Evolutionary conservation across 2,888 invertebrate genomes (phyloP), one percentile per base, ranked within the genome.

Genomic region (Leptinotarsa tumamoca): DNA sequence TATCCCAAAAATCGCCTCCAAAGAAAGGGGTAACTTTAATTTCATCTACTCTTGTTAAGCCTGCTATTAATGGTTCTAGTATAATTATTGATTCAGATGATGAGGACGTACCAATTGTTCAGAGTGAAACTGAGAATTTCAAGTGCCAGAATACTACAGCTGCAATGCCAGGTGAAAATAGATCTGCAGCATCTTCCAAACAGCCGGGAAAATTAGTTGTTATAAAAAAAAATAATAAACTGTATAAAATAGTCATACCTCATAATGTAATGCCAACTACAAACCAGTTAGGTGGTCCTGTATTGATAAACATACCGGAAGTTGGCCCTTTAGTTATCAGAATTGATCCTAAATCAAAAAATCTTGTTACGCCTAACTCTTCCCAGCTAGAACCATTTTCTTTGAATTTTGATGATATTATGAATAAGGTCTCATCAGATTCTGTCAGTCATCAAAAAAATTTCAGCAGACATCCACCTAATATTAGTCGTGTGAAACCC

Each of bases 271-370:
- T 80, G 66, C 80, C 79, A 14, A 27, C 74, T 21, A 61, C 77
- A 15, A 74, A 71, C 54, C 71, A 78, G 23, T 21, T 72, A 5
- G 67, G 73, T 15, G 79, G 80, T 7, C 79, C 80, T n/a, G 76
- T 82, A 1, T 61, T 78, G 13, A 72, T 81, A 13, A 80, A 80
- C 68, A 76, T 82, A 67, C 81, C 82, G 33, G 81, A 79, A 68
- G 73, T 81, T 21, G 82, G 81, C 33, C 78, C 80, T 13, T 58
- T 82, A 21, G 74, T 78, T 23, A 78, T 81, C 56, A 80, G 71
- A 68, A 78, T 77, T 21, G 81, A 81, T 71, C 79, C 77, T 50
- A 17, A 70, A 17, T 27, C 69, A 50, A 71, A 69, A 50, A 72
- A 67, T 5, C 56, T 73, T 49, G 15, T 51, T 2, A 14, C 43